Conservation (phyloP, 2,113 vertebrate species). For the Atrichornis clamosus region DNA sequence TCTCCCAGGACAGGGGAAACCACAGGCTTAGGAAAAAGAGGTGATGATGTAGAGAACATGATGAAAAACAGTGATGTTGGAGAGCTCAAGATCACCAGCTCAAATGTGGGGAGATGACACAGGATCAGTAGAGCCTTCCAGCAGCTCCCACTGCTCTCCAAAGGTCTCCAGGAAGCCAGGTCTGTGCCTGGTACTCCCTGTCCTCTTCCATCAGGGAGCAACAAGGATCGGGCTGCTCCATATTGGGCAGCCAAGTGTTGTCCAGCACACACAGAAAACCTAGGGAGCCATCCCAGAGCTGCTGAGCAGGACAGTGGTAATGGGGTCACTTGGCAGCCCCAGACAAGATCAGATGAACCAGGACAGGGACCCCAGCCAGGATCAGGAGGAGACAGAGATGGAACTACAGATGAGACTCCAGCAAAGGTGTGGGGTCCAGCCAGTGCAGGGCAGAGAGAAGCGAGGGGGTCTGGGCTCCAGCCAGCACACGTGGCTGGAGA, state of each 20-base stretch:
- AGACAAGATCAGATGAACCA: background rate
- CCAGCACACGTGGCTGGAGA: background rate
- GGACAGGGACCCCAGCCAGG: background rate
- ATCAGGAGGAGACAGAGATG: background rate
- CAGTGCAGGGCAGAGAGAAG: background rate
- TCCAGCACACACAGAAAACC: background rate
- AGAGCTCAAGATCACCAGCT: background rate
- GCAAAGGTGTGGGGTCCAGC: too few species aligned
- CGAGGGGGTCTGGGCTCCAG: background rate
- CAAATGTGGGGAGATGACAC: background rate
- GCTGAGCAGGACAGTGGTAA: background rate
- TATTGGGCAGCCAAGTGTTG: background rate
- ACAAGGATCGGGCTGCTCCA: background rate
- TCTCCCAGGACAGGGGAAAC: background rate
- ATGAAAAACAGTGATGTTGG: background rate
- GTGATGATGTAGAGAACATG: background rate
- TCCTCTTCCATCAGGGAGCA: background rate
- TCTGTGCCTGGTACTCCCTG: background rate
- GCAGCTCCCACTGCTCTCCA: background rate
- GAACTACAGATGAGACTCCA: background rate
- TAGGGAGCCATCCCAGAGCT: background rate
- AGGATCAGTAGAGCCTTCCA: background rate
- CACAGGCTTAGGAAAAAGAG: background rate
- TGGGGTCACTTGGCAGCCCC: background rate
- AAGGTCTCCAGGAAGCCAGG: background rate